Percentiles rank a stretch among this genome's conserved stretches.
phyloP scores from a whole-genome alignment of 2,113 vertebrate species.

The Nannobrachium achirus region DNA sequence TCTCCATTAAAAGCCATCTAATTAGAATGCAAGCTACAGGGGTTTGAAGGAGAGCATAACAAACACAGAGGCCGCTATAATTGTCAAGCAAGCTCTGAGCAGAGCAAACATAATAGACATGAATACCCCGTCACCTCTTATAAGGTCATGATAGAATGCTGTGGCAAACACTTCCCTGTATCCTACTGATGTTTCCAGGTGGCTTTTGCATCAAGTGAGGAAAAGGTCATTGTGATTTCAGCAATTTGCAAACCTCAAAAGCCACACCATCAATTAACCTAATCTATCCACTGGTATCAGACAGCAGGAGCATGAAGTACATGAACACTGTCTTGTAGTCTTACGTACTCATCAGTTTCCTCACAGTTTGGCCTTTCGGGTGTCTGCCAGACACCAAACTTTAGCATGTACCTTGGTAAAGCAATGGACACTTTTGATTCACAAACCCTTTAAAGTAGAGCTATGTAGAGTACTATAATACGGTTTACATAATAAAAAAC shows the following conservation, averaged over 20 bases:
- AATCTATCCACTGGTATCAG: conserved; percentile 34
- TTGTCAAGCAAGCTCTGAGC: conserved; percentile 57
- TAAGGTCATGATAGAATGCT: conserved; percentile 54
- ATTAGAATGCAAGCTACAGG: conserved; percentile 71
- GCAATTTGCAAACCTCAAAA: conserved; percentile 43
- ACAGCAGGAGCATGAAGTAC: conserved; percentile 2
- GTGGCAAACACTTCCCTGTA: conserved; percentile 39
- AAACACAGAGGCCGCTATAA: conserved; percentile 64
- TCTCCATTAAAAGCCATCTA: conserved; percentile 69
- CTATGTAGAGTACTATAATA: no score
- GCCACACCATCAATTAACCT: conserved; percentile 52
- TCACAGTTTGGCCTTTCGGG: background rate
- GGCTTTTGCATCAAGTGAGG: conserved; percentile 29
- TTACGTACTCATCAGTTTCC: conserved; percentile 4
- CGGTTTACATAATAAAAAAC: no score
- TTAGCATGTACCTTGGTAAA: background rate
- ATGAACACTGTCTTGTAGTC: conserved; percentile 1
- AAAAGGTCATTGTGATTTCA: conserved; percentile 64
- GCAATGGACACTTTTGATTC: no score
- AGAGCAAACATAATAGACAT: conserved; percentile 63
- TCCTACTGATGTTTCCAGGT: conserved; percentile 49
- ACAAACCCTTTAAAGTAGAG: no score
- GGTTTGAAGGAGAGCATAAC: conserved; percentile 69
- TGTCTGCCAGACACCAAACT: background rate
- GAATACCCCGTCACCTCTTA: conserved; percentile 48